These are phyloP conservation scores for Cardiocondyla obscurior DNA, from an alignment of 1,140 invertebrate genomes.

Conservation along the genomic window DNA sequence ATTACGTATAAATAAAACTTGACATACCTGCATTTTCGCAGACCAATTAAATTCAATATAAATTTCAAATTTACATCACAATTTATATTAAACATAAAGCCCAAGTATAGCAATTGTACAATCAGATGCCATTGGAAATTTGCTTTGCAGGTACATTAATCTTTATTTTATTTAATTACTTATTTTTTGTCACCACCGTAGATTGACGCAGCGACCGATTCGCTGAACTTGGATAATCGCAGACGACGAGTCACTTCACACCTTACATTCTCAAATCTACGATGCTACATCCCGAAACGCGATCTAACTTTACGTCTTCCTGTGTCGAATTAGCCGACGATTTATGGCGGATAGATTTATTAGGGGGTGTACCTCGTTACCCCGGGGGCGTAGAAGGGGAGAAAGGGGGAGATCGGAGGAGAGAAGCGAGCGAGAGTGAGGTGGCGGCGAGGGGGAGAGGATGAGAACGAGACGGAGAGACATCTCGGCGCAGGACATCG, in stretches of 20 bases:
- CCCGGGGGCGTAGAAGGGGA: conserved; percentile 39
- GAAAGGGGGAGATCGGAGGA: conserved; percentile 1
- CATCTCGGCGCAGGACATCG: conserved; percentile 38
- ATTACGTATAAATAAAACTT: not conserved
- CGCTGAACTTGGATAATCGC: not conserved
- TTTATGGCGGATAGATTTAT: conserved; percentile 72
- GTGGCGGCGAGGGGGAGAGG: not conserved
- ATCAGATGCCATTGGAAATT: not conserved
- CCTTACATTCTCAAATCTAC: conserved; percentile 34
- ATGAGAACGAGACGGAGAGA: conserved; percentile 5
- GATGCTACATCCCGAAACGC: conserved; percentile 25
- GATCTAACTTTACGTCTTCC: conserved; percentile 27
- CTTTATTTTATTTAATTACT: not conserved
- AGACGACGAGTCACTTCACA: not conserved
- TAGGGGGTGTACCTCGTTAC: conserved; percentile 65
- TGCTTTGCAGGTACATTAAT: not conserved
- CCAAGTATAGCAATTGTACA: not conserved
- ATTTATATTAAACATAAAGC: not conserved
- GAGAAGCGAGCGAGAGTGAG: not conserved
- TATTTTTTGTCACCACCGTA: too few relatives aligned
- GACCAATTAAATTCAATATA: not conserved
- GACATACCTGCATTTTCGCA: not conserved
- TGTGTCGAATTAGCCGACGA: conserved; percentile 68
- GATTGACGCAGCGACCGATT: not conserved
- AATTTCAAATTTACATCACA: not conserved